Base-by-base conservation (phyloP, 1,140 invertebrate species). In the Pollicipes pollicipes region DNA sequence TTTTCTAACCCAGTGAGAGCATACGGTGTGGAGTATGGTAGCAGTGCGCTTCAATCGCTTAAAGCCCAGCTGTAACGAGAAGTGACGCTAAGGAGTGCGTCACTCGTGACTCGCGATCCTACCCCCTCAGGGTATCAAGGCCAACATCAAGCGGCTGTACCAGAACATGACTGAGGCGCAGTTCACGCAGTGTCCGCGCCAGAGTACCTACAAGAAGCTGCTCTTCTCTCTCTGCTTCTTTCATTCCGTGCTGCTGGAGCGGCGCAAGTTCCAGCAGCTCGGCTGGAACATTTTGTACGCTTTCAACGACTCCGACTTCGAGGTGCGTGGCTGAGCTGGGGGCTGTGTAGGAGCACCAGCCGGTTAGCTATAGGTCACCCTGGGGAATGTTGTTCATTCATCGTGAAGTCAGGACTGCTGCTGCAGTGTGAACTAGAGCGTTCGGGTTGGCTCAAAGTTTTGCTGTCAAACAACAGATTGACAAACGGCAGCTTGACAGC, bases 261-360 rank as follows among this genome's bases (percentile, higher is more conserved):
- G 95, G 67, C 79, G 90, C 24, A 92, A 94, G 78, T 98, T 95
- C 78, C 93, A 93, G 0, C 88, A 94, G 0, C 85, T 97, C 64
- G 95, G 95, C 0, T 95, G 94, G 95, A 98, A 97, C 77, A 93
- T 90, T 68, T 86, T 88, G 0, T 98, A 97, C 76, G 93, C 95
- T 77, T 98, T 97, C 79, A 96, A 96, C 77, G 94, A 97, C 78
- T 95, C 92, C 0, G 95, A 97, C 82, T 81, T 97, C 4, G 79
- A 82, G 71, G 82, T 83, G 76, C 76, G 79, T 74, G 26, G 66
- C 28, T 30, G 73, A 70, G 30, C 30, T n/a, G n/a, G n/a, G n/a
- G n/a, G n/a, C n/a, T n/a, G n/a, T n/a, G n/a, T n/a, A 37, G 17
- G 30, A n/a, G 37, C 71, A 66, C 26, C 28, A 63, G 30, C 71